Base-by-base conservation (phyloP, 2,888 invertebrate genomes). In the Alloplasta piceator region DNA sequence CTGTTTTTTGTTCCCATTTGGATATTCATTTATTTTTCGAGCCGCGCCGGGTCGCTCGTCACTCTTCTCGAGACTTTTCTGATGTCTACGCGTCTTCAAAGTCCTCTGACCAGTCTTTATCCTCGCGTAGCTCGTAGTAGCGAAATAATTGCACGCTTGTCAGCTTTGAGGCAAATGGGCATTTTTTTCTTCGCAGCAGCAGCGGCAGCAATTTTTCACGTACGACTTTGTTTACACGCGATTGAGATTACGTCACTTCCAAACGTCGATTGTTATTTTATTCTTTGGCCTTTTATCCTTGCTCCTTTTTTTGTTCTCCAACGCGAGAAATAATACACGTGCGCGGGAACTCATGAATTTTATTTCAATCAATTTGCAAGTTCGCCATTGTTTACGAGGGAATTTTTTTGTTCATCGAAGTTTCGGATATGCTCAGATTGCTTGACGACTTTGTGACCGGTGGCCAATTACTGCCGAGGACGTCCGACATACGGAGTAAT, bases 71-170 rank as follows among this genome's bases (percentile, higher is more conserved):
- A 73, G 52, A 68, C 73, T 68, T 76, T 26, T 6, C 55, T 16
- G 41, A 39, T 7, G 50, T 71, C 46, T 41, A 41, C 52, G 85
- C 80, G 75, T 84, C 85, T 86, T 86, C 82, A 85, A 87, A 82
- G 60, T 48, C 56, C 26, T 64, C 64, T 41, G 60, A 61, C 61
- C 5, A 46, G 56, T 78, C 73, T 74, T 81, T 71, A 68, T 80
- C 38, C 56, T 55, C 75, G 56, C 67, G 67, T 72, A 63, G 58
- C 75, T 58, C 67, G 67, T 72, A 63, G 58, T 64, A 26, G 26
- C 26, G 36, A 64, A 77, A 73, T 77, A 73, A 81, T 81, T 66
- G 38, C 52, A 50, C 46, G 50, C 6, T 46, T 61, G 41, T 36
- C 64, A 63, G 38, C 61, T 64, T 79, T 70, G 46, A 72, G 26